These are phyloP conservation scores for Augochlora pura DNA, from an alignment of 1,140 invertebrate genomes.

Conservation along the genomic window DNA sequence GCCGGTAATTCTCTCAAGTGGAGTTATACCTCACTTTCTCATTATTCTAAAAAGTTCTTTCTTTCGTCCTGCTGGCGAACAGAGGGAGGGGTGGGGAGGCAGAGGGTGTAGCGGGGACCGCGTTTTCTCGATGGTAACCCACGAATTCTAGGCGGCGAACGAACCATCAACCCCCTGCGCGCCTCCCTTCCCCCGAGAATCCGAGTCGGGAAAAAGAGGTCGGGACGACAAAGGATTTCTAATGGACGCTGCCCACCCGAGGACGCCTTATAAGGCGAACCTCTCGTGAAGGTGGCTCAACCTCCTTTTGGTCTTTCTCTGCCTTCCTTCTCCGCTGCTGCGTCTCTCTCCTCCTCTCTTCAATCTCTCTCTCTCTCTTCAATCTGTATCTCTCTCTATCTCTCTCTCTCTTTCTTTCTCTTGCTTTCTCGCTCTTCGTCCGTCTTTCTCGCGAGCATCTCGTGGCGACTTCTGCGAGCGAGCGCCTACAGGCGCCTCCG, in stretches of 20 bases:
- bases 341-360: background rate
- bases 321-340: background rate
- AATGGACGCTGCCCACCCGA: constrained; percentile 72
- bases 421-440: too few relatives aligned
- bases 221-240: constrained; percentile 75
- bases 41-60: constrained; percentile 33
- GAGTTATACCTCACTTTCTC: constrained; percentile 33
- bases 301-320: constrained; percentile 55
- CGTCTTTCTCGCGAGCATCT: constrained; percentile 38
- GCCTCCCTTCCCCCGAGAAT: constrained; percentile 26
- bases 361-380: constrained; percentile 12
- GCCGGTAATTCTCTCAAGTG: constrained; percentile 35
- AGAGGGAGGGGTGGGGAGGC: background rate
- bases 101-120: background rate
- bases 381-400: constrained; percentile 9
- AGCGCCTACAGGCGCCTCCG: constrained; percentile 60
- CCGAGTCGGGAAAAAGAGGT: constrained; percentile 64
- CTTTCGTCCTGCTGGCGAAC: background rate
- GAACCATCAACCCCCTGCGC: background rate
- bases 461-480: constrained; percentile 55
- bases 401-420: background rate
- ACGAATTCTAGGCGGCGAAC: constrained; percentile 35
- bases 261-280: constrained; percentile 75
- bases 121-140: constrained; percentile 1
- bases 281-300: constrained; percentile 53